These are phyloP conservation scores for Halesus radiatus DNA, from an alignment of 1,140 invertebrate genomes.

Conservation along the genomic window DNA sequence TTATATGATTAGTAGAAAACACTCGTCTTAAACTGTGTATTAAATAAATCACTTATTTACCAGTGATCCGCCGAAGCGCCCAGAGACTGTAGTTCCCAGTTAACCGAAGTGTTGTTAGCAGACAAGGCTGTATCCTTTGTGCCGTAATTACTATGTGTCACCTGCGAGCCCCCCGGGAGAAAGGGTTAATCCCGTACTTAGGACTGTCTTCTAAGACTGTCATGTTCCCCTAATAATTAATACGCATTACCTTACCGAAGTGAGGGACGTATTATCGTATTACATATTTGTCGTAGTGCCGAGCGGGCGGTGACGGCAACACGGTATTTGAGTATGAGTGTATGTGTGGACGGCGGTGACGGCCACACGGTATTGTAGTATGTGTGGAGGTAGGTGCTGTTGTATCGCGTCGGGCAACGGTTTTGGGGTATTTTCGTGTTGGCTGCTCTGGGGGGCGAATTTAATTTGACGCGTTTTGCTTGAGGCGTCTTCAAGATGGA, in stretches of 20 bases:
- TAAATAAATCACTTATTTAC: neutral
- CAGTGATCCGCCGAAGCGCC: neutral
- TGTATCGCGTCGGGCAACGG: too few relatives aligned
- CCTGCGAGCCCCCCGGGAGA: constrained; percentile 21
- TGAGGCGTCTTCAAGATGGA: constrained; percentile 25
- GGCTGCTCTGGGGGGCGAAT: constrained; percentile 8
- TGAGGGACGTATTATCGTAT: too few relatives aligned
- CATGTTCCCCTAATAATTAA: constrained; percentile 35
- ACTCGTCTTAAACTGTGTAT: too few relatives aligned
- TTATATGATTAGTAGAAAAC: too few relatives aligned
- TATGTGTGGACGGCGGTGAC: too few relatives aligned
- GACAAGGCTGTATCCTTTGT: constrained; percentile 25
- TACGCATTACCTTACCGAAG: constrained; percentile 17
- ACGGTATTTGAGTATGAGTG: too few relatives aligned
- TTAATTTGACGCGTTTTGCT: constrained; percentile 30
- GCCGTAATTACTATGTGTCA: constrained; percentile 35
- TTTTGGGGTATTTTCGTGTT: neutral
- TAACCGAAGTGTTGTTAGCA: constrained; percentile 6
- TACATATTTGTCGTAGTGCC: too few relatives aligned
- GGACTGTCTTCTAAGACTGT: constrained; percentile 25
- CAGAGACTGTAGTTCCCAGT: neutral
- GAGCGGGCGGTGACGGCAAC: too few relatives aligned
- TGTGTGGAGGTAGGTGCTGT: too few relatives aligned
- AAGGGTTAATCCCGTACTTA: constrained; percentile 38
- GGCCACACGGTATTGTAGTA: too few relatives aligned